Percentiles rank a stretch among this genome's conserved stretches.
Evolutionary conservation across 2,797 vertebrate genomes (phyloP).

Genomic region (Microtus agrestis): DNA sequence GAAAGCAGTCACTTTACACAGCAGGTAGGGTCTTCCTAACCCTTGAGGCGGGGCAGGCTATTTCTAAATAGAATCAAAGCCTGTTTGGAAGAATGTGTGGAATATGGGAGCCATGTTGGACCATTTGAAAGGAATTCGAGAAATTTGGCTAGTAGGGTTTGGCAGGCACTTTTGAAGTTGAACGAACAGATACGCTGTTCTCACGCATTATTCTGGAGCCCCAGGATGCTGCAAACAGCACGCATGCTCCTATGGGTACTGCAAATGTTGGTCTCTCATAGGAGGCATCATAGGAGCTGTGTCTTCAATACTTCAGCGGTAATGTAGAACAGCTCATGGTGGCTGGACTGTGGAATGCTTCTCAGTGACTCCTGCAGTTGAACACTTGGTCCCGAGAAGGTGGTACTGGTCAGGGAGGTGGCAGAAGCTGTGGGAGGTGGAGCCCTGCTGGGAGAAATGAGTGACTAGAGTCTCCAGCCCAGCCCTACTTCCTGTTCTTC

Average conservation of each 20-base stretch:
- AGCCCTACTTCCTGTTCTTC: neutral
- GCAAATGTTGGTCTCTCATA: neutral
- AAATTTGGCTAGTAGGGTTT: neutral
- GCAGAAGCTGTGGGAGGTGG: neutral
- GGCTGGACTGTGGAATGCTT: neutral
- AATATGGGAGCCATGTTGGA: conserved; percentile 8
- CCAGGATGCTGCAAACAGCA: neutral
- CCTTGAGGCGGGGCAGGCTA: conserved; percentile 53
- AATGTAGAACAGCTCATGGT: neutral
- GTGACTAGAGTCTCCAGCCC: neutral
- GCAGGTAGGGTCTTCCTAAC: conserved; percentile 63
- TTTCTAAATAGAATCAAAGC: conserved; percentile 74
- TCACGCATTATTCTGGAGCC: neutral
- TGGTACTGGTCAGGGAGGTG: neutral
- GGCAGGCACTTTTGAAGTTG: conserved; percentile 10
- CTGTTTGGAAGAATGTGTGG: conserved; percentile 51
- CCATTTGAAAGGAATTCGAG: conserved; percentile 4
- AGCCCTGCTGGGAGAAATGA: neutral
- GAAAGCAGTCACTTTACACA: conserved; percentile 65
- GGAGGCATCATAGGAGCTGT: neutral
- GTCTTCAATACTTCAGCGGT: neutral
- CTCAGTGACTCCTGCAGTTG: neutral
- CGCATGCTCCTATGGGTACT: neutral
- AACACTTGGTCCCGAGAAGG: neutral
- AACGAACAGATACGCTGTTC: neutral